Evolutionary conservation across 1,140 invertebrate species (phyloP).

Genomic region (Zaprionus capensis): DNA sequence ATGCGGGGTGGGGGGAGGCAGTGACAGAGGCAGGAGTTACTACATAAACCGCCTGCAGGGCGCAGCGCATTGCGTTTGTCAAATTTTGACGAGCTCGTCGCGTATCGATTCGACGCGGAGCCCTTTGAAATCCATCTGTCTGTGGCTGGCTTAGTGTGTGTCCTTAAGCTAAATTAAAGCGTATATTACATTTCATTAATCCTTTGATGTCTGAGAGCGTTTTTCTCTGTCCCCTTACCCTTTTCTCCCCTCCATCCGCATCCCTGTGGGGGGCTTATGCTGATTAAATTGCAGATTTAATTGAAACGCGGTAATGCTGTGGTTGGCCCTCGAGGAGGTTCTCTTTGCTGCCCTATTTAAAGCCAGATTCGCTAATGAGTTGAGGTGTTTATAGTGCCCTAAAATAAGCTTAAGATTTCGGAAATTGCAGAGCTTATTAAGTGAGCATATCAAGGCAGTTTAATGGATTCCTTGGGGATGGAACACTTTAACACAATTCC

Average conservation of each 20-base stretch:
- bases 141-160: constrained; percentile 37
- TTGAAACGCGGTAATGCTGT: constrained; percentile 2
- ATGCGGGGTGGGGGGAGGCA: not conserved
- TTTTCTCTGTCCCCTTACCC: not conserved
- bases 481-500: no score
- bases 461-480: no score
- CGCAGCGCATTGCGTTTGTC: constrained; percentile 71
- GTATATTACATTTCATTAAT: constrained; percentile 74
- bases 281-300: constrained; percentile 66
- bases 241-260: not conserved
- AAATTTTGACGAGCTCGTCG: constrained; percentile 55
- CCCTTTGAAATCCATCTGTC: constrained; percentile 52
- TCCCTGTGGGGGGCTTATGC: constrained; percentile 19
- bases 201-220: constrained; percentile 62
- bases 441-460: not conserved
- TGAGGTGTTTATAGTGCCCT: constrained; percentile 18
- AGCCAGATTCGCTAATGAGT: constrained; percentile 21
- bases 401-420: not conserved
- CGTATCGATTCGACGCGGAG: constrained; percentile 60
- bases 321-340: not conserved
- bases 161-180: constrained; percentile 59
- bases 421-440: not conserved
- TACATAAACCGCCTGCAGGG: constrained; percentile 62
- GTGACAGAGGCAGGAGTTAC: not conserved
- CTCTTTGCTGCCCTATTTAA: not conserved